Base-by-base conservation (phyloP, 2,797 vertebrate species). In the Chaunax sp. region DNA sequence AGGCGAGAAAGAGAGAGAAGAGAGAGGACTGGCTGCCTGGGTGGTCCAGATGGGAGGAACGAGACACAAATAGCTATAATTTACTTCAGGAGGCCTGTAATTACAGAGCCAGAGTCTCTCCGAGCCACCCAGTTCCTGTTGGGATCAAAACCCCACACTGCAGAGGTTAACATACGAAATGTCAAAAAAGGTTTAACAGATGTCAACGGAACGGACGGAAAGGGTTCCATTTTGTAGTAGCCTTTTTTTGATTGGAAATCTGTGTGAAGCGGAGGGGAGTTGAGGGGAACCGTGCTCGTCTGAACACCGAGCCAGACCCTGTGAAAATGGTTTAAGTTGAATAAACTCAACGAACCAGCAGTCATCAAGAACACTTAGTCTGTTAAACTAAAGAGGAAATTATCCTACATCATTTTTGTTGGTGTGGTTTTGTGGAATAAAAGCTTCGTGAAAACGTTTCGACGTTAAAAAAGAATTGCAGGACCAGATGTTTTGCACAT, bases 61-160 rank as follows among this genome's bases (percentile, higher is more conserved):
- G 85, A 95, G 94, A 94, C 94, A 95, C 94, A 95, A 95, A 95
- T 95, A 95, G 94, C 94, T 95, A 93, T 95, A 95, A 95, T 95
- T 95, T 94, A 94, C 94, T 95, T 94, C 93, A 94, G 93, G 93
- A 94, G 93, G 92, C 92, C 94, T 94, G 90, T 94, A 95, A 95
- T 95, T 94, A 94, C 92, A 94, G 93, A 90, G 93, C 92, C 92
- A 93, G 92, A 93, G 93, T 93, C 91, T 94, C 89, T 83, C 78
- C 80, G 83, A 92, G 92, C 91, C 93, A 91, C 93, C 92, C 90
- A 90, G 93, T 94, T 94, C 92, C 94, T 94, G 92, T 93, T 92
- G 90, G 89, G 90, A 91, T 91, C 89, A 92, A 91, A 92, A 91
- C 90, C 86, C 87, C 68, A 84, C 77, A 43, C 87, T 91, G 82